Conservation (phyloP, 1,140 invertebrate genomes). For the Anastatus disparis region DNA sequence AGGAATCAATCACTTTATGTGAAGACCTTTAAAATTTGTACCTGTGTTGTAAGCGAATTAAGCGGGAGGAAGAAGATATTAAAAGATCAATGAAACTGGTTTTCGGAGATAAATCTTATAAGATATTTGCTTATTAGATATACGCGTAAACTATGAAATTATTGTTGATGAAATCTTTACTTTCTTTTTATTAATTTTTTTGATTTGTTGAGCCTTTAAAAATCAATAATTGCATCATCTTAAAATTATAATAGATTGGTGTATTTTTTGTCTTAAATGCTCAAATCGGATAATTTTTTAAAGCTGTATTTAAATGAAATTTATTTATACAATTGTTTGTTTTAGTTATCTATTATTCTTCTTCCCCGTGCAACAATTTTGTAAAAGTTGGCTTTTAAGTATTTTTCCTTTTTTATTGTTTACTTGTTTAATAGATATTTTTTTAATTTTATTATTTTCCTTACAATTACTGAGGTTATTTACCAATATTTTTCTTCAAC, state of each 20-base stretch:
- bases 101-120: slow-evolving; percentile 8
- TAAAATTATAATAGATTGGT: not conserved
- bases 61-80: slow-evolving; percentile 27
- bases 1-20: slow-evolving; percentile 15
- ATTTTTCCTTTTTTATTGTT: slow-evolving; percentile 11
- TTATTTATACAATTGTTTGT: not conserved
- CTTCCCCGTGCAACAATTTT: slow-evolving; percentile 14
- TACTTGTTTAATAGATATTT: slow-evolving; percentile 6
- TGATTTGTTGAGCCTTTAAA: not conserved
- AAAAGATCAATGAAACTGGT: slow-evolving; percentile 14
- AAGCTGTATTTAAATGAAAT: no score
- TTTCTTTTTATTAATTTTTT: slow-evolving; percentile 14
- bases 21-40: slow-evolving; percentile 47
- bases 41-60: slow-evolving; percentile 52
- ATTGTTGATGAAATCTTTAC: not conserved
- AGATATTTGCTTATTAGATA: slow-evolving; percentile 12
- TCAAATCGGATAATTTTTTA: not conserved
- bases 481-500: not conserved
- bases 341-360: not conserved
- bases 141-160: not conserved
- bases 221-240: not conserved
- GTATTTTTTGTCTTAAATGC: not conserved
- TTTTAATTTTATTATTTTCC: not conserved
- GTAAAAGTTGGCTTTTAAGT: slow-evolving; percentile 4
- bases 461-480: not conserved